These are phyloP conservation scores for Litoditis marina DNA, from an alignment of 2,888 invertebrate genomes.

Conservation along the genomic window DNA sequence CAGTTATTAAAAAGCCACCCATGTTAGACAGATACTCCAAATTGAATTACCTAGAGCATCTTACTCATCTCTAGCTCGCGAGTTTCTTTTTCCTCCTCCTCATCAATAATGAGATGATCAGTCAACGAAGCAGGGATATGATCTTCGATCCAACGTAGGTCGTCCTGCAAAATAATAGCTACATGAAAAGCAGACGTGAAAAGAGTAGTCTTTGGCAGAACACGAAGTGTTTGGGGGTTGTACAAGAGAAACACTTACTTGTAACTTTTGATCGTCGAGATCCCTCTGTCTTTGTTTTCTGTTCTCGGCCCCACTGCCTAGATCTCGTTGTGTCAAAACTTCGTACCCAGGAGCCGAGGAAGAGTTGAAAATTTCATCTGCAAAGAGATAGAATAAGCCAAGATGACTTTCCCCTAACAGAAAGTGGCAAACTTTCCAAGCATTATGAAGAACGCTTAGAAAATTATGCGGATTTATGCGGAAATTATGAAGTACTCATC, in stretches of 20 bases:
- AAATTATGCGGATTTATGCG: too few species aligned
- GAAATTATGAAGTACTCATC: too few species aligned
- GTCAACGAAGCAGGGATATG: constrained; percentile 79
- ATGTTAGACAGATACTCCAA: too few species aligned
- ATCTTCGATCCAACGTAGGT: constrained; percentile 87
- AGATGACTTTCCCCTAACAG: too few species aligned
- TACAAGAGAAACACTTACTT: constrained; percentile 18
- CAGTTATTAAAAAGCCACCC: too few species aligned
- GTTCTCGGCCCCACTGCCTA: constrained; percentile 34
- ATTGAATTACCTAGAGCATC: constrained; percentile 46
- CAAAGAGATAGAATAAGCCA: constrained; percentile 1
- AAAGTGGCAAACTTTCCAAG: too few species aligned
- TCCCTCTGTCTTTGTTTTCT: constrained; percentile 29
- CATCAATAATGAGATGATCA: constrained; percentile 65
- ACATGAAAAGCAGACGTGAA: constrained; percentile 20
- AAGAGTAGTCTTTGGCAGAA: background rate
- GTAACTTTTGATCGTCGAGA: constrained; percentile 39
- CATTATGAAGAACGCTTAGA: too few species aligned
- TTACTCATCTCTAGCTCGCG: constrained; percentile 56
- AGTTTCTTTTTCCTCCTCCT: constrained; percentile 54
- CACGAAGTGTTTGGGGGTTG: background rate
- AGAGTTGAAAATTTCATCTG: constrained; percentile 52
- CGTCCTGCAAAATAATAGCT: constrained; percentile 67
- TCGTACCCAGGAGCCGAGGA: constrained; percentile 37
- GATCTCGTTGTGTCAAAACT: constrained; percentile 29